phyloP scores from a whole-genome alignment of 2,888 invertebrate species.

The Eilema sororculum region DNA sequence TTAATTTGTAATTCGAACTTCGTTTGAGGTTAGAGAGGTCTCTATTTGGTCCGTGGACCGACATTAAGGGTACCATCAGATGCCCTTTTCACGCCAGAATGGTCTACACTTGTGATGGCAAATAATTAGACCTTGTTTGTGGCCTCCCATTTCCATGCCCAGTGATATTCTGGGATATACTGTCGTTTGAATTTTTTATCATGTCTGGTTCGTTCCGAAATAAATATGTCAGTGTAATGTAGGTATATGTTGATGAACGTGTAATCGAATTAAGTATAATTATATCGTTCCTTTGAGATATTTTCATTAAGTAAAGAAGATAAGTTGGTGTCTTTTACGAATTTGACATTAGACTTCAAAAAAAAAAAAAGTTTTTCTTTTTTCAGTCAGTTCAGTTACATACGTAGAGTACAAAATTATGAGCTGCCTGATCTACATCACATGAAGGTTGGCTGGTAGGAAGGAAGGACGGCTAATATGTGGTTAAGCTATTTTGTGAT shows the following conservation, averaged over 20 bases:
- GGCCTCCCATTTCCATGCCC: slow-evolving; percentile 35
- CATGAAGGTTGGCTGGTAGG: neutral
- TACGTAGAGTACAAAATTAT: too few relatives aligned
- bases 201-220: slow-evolving; percentile 6
- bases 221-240: slow-evolving; percentile 5
- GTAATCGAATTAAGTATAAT: slow-evolving; percentile 3
- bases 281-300: neutral
- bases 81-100: slow-evolving; percentile 58
- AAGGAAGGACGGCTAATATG: too few relatives aligned
- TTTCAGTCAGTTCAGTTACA: too few relatives aligned
- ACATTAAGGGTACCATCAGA: slow-evolving; percentile 61
- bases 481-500: too few relatives aligned
- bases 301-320: neutral
- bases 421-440: too few relatives aligned
- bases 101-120: slow-evolving; percentile 61
- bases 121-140: slow-evolving; percentile 68
- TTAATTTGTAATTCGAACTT: slow-evolving; percentile 76
- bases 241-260: slow-evolving; percentile 1
- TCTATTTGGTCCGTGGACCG: slow-evolving; percentile 65
- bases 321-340: neutral
- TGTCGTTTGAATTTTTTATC: slow-evolving; percentile 38
- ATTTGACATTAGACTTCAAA: neutral
- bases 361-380: too few relatives aligned
- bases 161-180: slow-evolving; percentile 38
- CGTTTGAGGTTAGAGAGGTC: slow-evolving; percentile 72